phyloP scores from a whole-genome alignment of 2,888 invertebrate species.

The Digitonthophagus gazella region DNA sequence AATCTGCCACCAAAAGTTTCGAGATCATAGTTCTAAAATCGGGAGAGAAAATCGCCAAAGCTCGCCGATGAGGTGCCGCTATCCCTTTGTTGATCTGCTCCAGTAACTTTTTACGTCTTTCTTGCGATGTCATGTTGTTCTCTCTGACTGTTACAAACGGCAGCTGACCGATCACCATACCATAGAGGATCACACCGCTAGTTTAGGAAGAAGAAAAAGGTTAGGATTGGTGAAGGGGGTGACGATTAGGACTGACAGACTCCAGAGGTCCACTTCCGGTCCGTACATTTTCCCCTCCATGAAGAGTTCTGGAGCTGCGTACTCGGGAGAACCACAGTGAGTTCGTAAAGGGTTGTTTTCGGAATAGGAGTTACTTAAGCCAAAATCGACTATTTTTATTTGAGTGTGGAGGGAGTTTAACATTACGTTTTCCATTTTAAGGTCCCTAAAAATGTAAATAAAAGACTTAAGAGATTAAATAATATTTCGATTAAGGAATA shows the following conservation, averaged over 20 bases:
- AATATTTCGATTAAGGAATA: not conserved
- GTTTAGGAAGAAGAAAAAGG: slow-evolving; percentile 26
- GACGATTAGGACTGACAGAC: slow-evolving; percentile 57
- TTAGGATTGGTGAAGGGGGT: slow-evolving; percentile 14
- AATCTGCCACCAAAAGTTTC: slow-evolving; percentile 57
- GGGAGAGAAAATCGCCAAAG: slow-evolving; percentile 52
- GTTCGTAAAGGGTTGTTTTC: slow-evolving; percentile 63
- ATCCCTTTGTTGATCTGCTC: slow-evolving; percentile 67
- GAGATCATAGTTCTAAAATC: slow-evolving; percentile 55
- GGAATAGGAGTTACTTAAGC: slow-evolving; percentile 68
- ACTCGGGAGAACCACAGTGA: slow-evolving; percentile 77
- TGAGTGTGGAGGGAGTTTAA: slow-evolving; percentile 64
- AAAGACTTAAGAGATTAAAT: not conserved
- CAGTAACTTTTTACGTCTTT: slow-evolving; percentile 61
- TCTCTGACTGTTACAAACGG: slow-evolving; percentile 59
- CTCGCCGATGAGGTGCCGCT: slow-evolving; percentile 57
- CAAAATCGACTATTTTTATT: slow-evolving; percentile 76
- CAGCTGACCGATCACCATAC: slow-evolving; percentile 70
- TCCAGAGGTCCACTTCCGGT: slow-evolving; percentile 77
- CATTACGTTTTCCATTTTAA: slow-evolving; percentile 80
- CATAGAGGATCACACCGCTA: slow-evolving; percentile 74
- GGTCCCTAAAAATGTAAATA: slow-evolving; percentile 57
- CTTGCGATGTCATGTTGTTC: slow-evolving; percentile 53
- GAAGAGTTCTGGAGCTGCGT: slow-evolving; percentile 77
- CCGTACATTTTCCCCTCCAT: slow-evolving; percentile 67